Base-by-base conservation (phyloP, 2,888 invertebrate genomes). In the Uloborus plumipes region DNA sequence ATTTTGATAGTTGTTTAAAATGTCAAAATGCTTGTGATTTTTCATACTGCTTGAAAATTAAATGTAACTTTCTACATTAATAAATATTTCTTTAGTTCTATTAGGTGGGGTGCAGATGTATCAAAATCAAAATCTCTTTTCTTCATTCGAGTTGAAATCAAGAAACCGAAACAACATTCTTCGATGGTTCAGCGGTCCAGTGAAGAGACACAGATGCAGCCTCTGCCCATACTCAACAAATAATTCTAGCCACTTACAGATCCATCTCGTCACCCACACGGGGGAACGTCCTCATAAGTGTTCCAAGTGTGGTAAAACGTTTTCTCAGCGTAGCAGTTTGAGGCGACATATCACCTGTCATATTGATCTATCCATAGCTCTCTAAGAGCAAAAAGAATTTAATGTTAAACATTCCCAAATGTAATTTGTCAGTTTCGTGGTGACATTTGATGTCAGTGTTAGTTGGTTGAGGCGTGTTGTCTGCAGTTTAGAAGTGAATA, bases 201-300 rank as follows among this genome's bases (percentile, higher is more conserved):
- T 58, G 3, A 81, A 81, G 39, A 62, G 80, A 2, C 80, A 81
- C 58, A 69, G 74, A n/a, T 81, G 80, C 50, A 81, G 64, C 50
- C 74, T 81, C 31, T 81, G 80, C 51, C 80, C 80, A 2, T 81
- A 81, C 47, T 81, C 80, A 47, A 81, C 80, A 9, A 81, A 81
- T 49, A 81, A 81, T 31, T 81, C 80, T 58, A 81, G 80, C 61
- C 80, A 81, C 64, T 49, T 81, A 11, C 80, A 81, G 39, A 81
- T 81, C 50, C 80, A 81, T 74, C 70, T 74, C 31, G 80, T 81
- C 15, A 81, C 80, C 18, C 80, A 81, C 31, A 81, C 80, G 2
- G 80, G 80, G 47, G 80, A 81, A 58, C 62, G 80, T 26, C 80
- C 80, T 14, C 80, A 81, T 20, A 81, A 74, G 51, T 81, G 80